Evolutionary conservation across 2,888 invertebrate genomes (phyloP), one percentile per base, ranked within the genome.

Genomic region (Agapetus fuscipes): DNA sequence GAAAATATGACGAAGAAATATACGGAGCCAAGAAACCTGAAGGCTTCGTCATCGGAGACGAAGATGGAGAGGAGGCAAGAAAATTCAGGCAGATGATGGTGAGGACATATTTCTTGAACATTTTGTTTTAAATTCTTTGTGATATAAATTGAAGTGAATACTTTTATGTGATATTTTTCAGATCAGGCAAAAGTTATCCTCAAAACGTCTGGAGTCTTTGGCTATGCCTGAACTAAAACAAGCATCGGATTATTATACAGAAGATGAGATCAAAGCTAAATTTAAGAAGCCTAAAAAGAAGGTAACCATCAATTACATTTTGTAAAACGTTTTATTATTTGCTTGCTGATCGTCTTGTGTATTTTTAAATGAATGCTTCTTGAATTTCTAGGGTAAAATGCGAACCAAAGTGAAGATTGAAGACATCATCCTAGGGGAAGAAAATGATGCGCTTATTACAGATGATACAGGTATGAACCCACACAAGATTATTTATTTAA

Each of bases 1-100:
- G 80, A 51, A 94, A 98, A 66, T 97, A 98, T 58, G 94, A 97
- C 59, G 94, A 94, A 55, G 94, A 94, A 62, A 83, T 94, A 39
- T 80, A 83, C 36, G 84, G 83, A 1, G 74, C 68, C 37, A 79
- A 78, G 50, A 75, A 71, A 50, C 71, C 74, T 15, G 72, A 71
- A 38, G 72, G 74, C 20, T 96, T 96, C 64, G 66, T 76, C 37
- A 76, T 96, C 45, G 94, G 93, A 16, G 71, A 76, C 52, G 74
- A 76, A 41, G 63, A 70, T 36, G 66, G 66, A 1, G 53, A 72
- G 24, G 73, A 76, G 46, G 64, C 72, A 11, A 73, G 72, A 51
- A 66, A 69, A 53, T 63, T 53, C 62, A 61, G 55, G 52, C 70
- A 53, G 53, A 58, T 58, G 53, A 55, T 66, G 69, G 67, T 67